phyloP scores from a whole-genome alignment of 1,140 invertebrate species.

The Neuroterus valhalla region DNA sequence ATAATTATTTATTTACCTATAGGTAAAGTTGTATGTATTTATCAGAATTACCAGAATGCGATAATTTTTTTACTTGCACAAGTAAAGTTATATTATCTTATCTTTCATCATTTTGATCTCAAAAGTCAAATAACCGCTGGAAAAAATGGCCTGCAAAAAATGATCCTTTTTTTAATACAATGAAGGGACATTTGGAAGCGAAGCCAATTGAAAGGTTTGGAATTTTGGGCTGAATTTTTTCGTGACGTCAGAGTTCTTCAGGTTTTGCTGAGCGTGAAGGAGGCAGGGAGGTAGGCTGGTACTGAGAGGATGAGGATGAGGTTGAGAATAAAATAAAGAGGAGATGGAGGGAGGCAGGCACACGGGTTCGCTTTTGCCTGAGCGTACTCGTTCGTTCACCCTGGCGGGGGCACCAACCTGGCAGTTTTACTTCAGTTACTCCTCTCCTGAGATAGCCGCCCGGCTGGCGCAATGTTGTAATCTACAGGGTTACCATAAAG shows the following conservation, averaged over 20 bases:
- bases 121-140: too few relatives aligned
- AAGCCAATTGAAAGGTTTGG: background rate
- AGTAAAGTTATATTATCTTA: too few relatives aligned
- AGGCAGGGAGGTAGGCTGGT: slow-evolving; percentile 52
- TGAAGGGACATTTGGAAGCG: too few relatives aligned
- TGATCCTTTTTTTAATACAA: too few relatives aligned
- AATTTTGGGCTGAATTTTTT: background rate
- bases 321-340: slow-evolving; percentile 31
- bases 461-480: slow-evolving; percentile 61
- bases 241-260: slow-evolving; percentile 40
- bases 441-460: slow-evolving; percentile 64
- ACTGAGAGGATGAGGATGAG: slow-evolving; percentile 59
- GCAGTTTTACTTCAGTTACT: slow-evolving; percentile 71
- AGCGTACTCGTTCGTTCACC: slow-evolving; percentile 74
- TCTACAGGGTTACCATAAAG: slow-evolving; percentile 44
- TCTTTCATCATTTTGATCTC: too few relatives aligned
- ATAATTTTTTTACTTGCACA: too few relatives aligned
- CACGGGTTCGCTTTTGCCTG: slow-evolving; percentile 70
- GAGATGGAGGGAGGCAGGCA: slow-evolving; percentile 54
- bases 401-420: slow-evolving; percentile 75
- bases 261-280: slow-evolving; percentile 57
- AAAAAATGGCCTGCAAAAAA: too few relatives aligned
- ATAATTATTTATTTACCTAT: too few relatives aligned
- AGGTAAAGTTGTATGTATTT: too few relatives aligned
- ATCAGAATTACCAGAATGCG: too few relatives aligned